Evolutionary conservation across 1,140 invertebrate species (phyloP).

Genomic region (Drosophila tropicalis): DNA sequence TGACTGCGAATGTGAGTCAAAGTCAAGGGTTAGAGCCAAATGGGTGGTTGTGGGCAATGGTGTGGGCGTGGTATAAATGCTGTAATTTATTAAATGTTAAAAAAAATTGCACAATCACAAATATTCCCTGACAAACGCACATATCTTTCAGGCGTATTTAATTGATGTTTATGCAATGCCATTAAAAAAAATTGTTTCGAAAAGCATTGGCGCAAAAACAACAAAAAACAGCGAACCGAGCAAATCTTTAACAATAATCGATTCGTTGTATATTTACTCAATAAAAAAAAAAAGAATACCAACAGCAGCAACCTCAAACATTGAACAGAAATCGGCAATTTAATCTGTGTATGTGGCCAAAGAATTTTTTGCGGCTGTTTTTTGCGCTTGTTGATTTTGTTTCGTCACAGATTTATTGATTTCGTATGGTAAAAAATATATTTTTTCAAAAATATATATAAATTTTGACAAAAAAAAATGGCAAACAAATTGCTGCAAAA

Average conservation of each 20-base stretch:
- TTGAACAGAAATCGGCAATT: constrained; percentile 59
- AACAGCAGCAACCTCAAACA: constrained; percentile 18
- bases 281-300: constrained; percentile 34
- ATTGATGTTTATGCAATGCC: constrained; percentile 74
- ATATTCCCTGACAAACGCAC: constrained; percentile 13
- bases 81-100: constrained; percentile 71
- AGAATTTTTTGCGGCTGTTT: constrained; percentile 25
- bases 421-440: constrained; percentile 43
- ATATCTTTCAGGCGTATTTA: constrained; percentile 59
- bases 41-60: not conserved
- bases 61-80: constrained; percentile 35
- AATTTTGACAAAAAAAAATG: constrained; percentile 13
- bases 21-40: constrained; percentile 20
- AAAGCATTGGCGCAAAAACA: constrained; percentile 41
- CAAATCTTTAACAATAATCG: constrained; percentile 78
- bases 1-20: constrained; percentile 30
- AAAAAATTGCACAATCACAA: constrained; percentile 27
- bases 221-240: constrained; percentile 34
- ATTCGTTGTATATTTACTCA: constrained; percentile 65
- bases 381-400: constrained; percentile 25
- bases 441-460: constrained; percentile 7
- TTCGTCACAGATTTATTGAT: constrained; percentile 52
- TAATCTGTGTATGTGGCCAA: constrained; percentile 55
- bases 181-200: constrained; percentile 66
- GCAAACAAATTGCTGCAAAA: constrained; percentile 54